These are phyloP conservation scores for Numenius phaeopus DNA, from an alignment of 2,797 vertebrate species.

Conservation along the genomic window DNA sequence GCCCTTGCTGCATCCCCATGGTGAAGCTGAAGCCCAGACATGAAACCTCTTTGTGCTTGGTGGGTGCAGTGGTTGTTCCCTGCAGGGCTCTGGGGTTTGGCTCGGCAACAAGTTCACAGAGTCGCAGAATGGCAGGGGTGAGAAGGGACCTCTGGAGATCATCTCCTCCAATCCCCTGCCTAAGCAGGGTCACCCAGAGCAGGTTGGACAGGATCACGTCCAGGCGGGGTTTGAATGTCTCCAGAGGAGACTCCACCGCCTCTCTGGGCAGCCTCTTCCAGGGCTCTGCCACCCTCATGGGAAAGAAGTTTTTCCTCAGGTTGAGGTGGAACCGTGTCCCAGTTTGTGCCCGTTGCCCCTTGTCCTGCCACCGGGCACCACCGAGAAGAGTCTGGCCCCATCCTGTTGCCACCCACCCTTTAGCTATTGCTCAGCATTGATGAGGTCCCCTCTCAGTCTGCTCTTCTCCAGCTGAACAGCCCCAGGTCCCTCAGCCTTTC, in stretches of 20 bases:
- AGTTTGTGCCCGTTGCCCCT: not conserved
- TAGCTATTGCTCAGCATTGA: too few relatives aligned
- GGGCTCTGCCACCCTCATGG: too few relatives aligned
- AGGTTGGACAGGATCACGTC: too few relatives aligned
- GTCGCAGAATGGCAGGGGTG: not conserved
- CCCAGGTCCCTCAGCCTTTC: too few relatives aligned
- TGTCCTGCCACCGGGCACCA: not conserved
- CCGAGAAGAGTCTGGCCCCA: not conserved
- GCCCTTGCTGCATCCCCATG: not conserved
- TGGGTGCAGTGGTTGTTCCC: not conserved
- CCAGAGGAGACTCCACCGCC: too few relatives aligned
- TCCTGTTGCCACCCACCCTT: not conserved
- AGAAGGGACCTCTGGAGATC: not conserved
- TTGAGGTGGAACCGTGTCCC: not conserved
- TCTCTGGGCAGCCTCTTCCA: too few relatives aligned
- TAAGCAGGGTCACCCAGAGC: not conserved
- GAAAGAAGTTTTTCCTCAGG: not conserved
- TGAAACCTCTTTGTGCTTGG: rapidly evolving
- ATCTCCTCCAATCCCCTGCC: not conserved
- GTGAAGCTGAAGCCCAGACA: not conserved
- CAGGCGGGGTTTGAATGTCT: too few relatives aligned
- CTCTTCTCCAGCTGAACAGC: too few relatives aligned
- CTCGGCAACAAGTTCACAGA: not conserved
- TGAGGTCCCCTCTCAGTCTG: too few relatives aligned
- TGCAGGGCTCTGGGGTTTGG: not conserved